Conservation (phyloP, 92 coral and sea anemone species). For the Plumapathes pennacea region DNA sequence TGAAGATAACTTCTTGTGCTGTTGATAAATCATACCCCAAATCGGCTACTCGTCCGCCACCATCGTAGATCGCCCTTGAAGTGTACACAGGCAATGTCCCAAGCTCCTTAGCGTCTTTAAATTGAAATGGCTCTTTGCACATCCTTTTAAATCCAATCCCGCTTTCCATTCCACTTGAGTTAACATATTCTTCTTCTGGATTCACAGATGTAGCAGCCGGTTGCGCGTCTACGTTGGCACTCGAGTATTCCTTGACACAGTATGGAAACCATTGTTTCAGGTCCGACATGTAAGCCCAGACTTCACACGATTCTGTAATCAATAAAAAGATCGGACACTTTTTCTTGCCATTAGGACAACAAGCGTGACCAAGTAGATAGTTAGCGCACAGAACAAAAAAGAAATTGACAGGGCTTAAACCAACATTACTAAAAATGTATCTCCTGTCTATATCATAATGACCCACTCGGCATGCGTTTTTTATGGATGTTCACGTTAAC, state of each 20-base stretch:
- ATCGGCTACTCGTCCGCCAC: slow-evolving; percentile 70
- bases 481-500: too few relatives aligned
- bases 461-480: too few relatives aligned
- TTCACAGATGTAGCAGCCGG: too few relatives aligned
- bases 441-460: too few relatives aligned
- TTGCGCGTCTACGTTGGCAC: slow-evolving; percentile 3
- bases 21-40: slow-evolving; percentile 66
- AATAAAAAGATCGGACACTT: background rate
- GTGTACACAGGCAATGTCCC: slow-evolving; percentile 64
- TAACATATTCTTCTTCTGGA: too few relatives aligned
- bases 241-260: slow-evolving; percentile 37
- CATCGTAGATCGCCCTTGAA: slow-evolving; percentile 25
- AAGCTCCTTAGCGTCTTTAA: slow-evolving; percentile 44
- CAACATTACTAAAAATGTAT: too few relatives aligned
- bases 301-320: slow-evolving; percentile 29
- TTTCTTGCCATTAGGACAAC: too few relatives aligned
- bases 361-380: too few relatives aligned
- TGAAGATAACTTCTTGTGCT: slow-evolving; percentile 52
- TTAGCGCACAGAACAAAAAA: too few relatives aligned
- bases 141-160: too few relatives aligned
- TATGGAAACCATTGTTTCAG: slow-evolving; percentile 42
- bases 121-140: background rate
- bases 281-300: slow-evolving; percentile 14
- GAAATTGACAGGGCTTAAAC: too few relatives aligned
- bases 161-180: too few relatives aligned